A percentile compares a stretch with the other conserved stretches of the same genome.
Evolutionary conservation across 2,113 vertebrate species (phyloP).

Genomic region (Cheirogaleus medius): DNA sequence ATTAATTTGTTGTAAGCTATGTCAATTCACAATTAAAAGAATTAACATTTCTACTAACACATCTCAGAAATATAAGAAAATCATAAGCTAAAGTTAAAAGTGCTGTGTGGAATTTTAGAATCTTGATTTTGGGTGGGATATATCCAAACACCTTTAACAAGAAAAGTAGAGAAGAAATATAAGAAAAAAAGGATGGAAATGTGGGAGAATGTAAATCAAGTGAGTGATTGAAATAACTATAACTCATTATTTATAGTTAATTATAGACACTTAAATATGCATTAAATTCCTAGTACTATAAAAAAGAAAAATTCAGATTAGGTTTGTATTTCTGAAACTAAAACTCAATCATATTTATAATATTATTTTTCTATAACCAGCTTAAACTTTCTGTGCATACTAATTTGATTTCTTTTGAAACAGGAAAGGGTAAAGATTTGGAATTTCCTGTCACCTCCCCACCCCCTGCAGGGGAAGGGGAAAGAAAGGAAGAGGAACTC

Average conservation of each 20-base stretch:
- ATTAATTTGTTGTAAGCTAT: background rate
- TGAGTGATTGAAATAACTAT: background rate
- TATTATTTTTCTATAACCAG: background rate
- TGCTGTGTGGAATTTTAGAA: background rate
- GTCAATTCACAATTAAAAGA: background rate
- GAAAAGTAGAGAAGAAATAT: background rate
- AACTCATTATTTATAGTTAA: background rate
- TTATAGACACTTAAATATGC: background rate
- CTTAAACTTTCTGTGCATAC: background rate
- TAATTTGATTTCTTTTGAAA: background rate
- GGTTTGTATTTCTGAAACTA: conserved; percentile 1
- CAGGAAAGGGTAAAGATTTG: background rate
- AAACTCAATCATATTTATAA: background rate
- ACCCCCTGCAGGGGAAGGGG: background rate
- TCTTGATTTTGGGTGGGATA: background rate
- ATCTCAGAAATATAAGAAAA: background rate
- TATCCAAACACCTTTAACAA: background rate
- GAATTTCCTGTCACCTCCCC: background rate
- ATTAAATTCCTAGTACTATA: background rate
- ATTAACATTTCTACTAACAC: background rate
- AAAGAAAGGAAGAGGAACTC: background rate
- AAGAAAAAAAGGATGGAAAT: background rate
- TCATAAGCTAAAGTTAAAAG: background rate
- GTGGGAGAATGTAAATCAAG: background rate
- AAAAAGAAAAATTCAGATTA: background rate